Evolutionary conservation across 2,113 vertebrate genomes (phyloP).

Genomic region (Atractosteus spatula): DNA sequence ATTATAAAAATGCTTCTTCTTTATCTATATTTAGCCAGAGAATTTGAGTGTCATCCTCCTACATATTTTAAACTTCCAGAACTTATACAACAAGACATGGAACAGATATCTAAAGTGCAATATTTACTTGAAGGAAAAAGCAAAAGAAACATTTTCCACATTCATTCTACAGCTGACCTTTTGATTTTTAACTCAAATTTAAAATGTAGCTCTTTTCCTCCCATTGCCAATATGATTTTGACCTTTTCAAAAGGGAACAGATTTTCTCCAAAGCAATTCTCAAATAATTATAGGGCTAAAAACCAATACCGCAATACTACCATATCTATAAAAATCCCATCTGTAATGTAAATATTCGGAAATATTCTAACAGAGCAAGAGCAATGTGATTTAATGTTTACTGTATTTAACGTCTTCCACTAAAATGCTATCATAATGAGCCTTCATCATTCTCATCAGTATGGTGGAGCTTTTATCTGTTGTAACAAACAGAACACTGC

Average conservation of each 20-base stretch:
- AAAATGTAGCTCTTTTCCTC: neutral
- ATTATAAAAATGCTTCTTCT: conserved; percentile 37
- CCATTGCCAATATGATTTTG: neutral
- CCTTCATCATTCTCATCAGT: too few species aligned
- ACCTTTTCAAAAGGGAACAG: conserved; percentile 4
- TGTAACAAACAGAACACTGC: too few species aligned
- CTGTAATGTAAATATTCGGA: too few species aligned
- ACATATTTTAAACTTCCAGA: conserved; percentile 25
- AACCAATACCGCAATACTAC: too few species aligned
- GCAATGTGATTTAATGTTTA: too few species aligned
- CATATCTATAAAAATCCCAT: too few species aligned
- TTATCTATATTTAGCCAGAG: conserved; percentile 38
- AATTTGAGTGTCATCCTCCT: conserved; percentile 38
- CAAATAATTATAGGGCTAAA: neutral
- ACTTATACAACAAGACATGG: conserved; percentile 6
- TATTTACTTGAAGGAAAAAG: neutral
- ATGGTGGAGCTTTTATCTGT: too few species aligned
- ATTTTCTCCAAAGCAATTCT: neutral
- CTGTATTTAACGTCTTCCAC: too few species aligned
- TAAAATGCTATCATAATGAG: too few species aligned
- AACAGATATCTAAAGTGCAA: neutral
- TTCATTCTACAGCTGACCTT: neutral
- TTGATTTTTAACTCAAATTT: neutral
- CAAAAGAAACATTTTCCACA: conserved; percentile 2
- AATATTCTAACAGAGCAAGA: too few species aligned